phyloP scores from a whole-genome alignment of 2,797 vertebrate species.

The Muraenolepis orangiensis region DNA sequence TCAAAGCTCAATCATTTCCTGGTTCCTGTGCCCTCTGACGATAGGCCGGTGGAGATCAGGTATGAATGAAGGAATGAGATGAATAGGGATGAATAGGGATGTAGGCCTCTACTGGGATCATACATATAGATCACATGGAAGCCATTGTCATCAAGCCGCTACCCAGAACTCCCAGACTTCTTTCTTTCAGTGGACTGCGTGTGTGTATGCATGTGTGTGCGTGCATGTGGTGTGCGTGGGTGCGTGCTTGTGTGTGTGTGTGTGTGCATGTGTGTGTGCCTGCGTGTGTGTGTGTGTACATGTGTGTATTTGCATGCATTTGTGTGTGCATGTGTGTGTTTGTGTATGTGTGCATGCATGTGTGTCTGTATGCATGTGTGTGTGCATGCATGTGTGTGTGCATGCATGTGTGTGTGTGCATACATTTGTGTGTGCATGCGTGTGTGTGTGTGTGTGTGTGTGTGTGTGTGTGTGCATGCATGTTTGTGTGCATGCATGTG shows the following conservation, averaged over 20 bases:
- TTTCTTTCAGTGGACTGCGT: no score
- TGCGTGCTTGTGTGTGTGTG: no score
- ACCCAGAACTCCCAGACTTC: not conserved
- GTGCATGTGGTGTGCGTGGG: no score
- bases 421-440: no score
- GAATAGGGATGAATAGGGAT: conserved; percentile 37
- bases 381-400: not conserved
- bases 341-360: not conserved
- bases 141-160: conserved; percentile 23
- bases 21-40: conserved; percentile 28
- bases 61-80: no score
- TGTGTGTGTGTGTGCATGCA: conserved; percentile 2
- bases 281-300: not conserved
- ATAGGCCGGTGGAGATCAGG: conserved; percentile 30
- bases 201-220: no score
- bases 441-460: not conserved
- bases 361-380: not conserved
- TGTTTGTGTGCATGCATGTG: no score
- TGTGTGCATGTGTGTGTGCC: no score
- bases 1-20: conserved; percentile 42
- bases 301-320: no score
- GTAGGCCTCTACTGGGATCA: conserved; percentile 23
- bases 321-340: no score
- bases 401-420: not conserved
- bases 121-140: conserved; percentile 35